Evolutionary conservation across 2,888 invertebrate genomes (phyloP).

Genomic region (Druceiella hillmani): DNA sequence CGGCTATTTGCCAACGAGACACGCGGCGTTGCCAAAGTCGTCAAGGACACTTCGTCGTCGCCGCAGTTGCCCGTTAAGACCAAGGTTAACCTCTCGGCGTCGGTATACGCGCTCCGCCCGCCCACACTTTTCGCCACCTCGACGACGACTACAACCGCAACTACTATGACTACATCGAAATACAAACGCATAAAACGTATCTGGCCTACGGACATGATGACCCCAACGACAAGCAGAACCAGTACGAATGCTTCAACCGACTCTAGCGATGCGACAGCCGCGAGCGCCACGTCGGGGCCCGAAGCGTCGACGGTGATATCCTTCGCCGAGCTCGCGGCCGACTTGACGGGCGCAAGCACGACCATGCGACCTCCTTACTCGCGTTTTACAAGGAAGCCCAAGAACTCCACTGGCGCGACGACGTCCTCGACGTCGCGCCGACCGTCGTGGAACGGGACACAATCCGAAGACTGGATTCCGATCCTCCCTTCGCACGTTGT

Average conservation of each 20-base stretch:
- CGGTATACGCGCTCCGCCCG: slow-evolving; percentile 37
- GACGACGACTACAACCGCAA: slow-evolving; percentile 28
- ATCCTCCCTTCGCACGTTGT: slow-evolving; percentile 41
- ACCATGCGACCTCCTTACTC: slow-evolving; percentile 29
- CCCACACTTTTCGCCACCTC: slow-evolving; percentile 26
- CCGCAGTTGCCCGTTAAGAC: slow-evolving; percentile 39
- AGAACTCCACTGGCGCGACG: too few species aligned
- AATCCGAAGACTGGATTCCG: slow-evolving; percentile 45
- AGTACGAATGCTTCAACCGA: slow-evolving; percentile 25
- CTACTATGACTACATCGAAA: slow-evolving; percentile 37
- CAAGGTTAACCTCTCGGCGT: slow-evolving; percentile 38
- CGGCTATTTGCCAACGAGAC: slow-evolving; percentile 33
- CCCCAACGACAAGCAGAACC: slow-evolving; percentile 24
- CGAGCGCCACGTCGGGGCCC: slow-evolving; percentile 28
- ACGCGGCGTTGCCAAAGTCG: slow-evolving; percentile 22
- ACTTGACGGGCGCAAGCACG: slow-evolving; percentile 18
- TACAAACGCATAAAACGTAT: slow-evolving; percentile 42
- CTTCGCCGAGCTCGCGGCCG: too few species aligned
- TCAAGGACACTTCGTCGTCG: slow-evolving; percentile 33
- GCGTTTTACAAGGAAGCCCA: too few species aligned
- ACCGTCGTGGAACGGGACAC: slow-evolving; percentile 29
- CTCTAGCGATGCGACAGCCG: slow-evolving; percentile 17
- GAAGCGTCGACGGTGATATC: too few species aligned
- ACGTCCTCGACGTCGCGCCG: too few species aligned
- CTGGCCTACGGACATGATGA: slow-evolving; percentile 40